Evolutionary conservation across 2,113 vertebrate species (phyloP).

Genomic region (Sphaerodactylus townsendi): DNA sequence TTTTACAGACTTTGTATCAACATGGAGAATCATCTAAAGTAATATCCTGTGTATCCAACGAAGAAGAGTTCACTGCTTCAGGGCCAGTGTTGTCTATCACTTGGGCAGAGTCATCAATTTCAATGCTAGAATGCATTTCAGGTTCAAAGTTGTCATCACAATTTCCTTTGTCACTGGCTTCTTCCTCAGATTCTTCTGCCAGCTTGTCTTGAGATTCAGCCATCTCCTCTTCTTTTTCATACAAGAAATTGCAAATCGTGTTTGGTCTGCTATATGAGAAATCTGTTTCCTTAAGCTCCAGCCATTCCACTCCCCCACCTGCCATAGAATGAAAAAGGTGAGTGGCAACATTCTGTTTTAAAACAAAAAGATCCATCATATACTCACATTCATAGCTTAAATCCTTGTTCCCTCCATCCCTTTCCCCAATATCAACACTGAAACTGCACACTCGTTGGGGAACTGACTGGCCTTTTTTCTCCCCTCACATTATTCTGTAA

Average conservation of each 20-base stretch:
- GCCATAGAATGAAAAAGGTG: conserved; percentile 15
- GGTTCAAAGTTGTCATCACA: conserved; percentile 47
- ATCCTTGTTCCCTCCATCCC: neutral
- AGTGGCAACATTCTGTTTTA: neutral
- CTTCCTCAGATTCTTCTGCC: conserved; percentile 67
- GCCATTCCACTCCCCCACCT: conserved; percentile 80
- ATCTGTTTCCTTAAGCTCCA: conserved; percentile 79
- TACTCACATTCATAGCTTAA: neutral
- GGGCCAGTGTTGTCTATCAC: conserved; percentile 47
- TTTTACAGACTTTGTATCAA: conserved; percentile 32
- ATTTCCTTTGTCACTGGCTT: conserved; percentile 54
- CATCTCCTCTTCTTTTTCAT: conserved; percentile 73
- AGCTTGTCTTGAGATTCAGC: conserved; percentile 65
- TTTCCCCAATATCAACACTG: neutral
- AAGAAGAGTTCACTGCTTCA: conserved; percentile 56
- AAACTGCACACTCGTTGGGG: neutral
- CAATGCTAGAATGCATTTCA: conserved; percentile 50
- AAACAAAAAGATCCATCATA: neutral
- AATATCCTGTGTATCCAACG: conserved; percentile 50
- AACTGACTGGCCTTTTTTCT: neutral
- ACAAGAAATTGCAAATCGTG: conserved; percentile 75
- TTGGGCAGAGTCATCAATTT: conserved; percentile 44
- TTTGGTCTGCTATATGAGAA: conserved; percentile 74
- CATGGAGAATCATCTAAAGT: conserved; percentile 50
- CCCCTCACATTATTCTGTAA: neutral